Evolutionary conservation across 1,140 invertebrate species (phyloP), one percentile per base, ranked within the genome.

Genomic region (Ostrea edulis): DNA sequence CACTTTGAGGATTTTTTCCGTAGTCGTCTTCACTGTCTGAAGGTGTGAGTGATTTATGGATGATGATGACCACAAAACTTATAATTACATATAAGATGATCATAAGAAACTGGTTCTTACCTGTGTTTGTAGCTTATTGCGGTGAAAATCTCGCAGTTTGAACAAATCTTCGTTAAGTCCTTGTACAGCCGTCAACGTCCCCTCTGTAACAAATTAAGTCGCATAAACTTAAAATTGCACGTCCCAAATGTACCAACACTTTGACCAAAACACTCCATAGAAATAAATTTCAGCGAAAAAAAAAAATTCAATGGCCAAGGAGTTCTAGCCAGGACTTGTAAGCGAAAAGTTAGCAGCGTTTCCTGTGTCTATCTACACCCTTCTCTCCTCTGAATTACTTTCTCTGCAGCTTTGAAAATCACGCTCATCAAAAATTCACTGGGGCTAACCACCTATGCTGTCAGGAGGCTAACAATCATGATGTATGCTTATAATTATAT

Each of bases 161-260:
- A 91, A 85, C 14, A 91, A 83, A 9, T 89, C 86, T 85, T 88
- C 53, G 65, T 89, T 91, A 58, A 91, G 82, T 65, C 87, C 87
- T 83, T 88, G 88, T 17, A 89, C 62, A 20, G 84, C 87, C n/a
- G 85, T 81, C 8, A 91, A 65, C 17, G 86, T 89, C 77, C 86
- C 77, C 35, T 91, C 90, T 91, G 88, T 77, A 89, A 86, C 68
- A 77, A 77, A 29, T 29, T 82, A 88, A 86, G 29, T 77, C 8
- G 8, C 12, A 9, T 29, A 17, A 9, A 29, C 7, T 20, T 62
- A 17, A 62, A 20, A 17, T 62, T 17, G 25, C 68, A 77, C 55
- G 20, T 62, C 35, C 35, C 17, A 29, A 77, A 77, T 29, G 22
- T 29, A 29, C 68, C 68, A 77, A 77, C 0, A 77, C 68, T 77